Conservation (phyloP, 2,113 vertebrate genomes). For the Apeltes quadracus region DNA sequence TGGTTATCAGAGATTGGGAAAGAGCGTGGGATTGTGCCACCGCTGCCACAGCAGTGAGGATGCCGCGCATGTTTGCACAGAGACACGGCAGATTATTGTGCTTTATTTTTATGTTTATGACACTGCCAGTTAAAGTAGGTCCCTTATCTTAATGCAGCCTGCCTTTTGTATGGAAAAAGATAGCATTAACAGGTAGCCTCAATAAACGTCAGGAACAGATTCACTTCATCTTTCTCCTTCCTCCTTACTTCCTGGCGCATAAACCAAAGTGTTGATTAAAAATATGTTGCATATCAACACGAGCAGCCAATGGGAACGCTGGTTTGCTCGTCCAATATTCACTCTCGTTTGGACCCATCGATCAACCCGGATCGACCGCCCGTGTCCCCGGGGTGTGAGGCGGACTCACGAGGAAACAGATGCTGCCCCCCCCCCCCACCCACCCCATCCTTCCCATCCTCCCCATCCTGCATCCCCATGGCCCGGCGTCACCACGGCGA, state of each 20-base stretch:
- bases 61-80: conserved; percentile 8
- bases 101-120: not conserved
- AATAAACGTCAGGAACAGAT: not conserved
- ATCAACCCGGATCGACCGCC: not conserved
- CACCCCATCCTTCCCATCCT: not conserved
- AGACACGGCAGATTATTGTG: not conserved
- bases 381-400: conserved; percentile 14
- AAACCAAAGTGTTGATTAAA: too few species aligned
- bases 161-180: not conserved
- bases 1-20: conserved; percentile 47
- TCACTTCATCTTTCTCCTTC: too few species aligned
- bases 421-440: conserved; percentile 4
- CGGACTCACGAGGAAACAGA: conserved; percentile 51
- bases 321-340: too few species aligned
- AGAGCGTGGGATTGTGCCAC: conserved; percentile 16
- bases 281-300: too few species aligned
- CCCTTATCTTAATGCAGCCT: not conserved
- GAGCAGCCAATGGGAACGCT: too few species aligned
- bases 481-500: conserved; percentile 57
- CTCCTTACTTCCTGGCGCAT: too few species aligned
- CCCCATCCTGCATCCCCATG: conserved; percentile 34
- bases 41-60: not conserved
- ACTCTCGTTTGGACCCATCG: too few species aligned
- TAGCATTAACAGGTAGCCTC: not conserved
- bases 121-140: not conserved